Evolutionary conservation across 2,797 vertebrate genomes (phyloP).

Genomic region (Melanotaenia pygmaea): DNA sequence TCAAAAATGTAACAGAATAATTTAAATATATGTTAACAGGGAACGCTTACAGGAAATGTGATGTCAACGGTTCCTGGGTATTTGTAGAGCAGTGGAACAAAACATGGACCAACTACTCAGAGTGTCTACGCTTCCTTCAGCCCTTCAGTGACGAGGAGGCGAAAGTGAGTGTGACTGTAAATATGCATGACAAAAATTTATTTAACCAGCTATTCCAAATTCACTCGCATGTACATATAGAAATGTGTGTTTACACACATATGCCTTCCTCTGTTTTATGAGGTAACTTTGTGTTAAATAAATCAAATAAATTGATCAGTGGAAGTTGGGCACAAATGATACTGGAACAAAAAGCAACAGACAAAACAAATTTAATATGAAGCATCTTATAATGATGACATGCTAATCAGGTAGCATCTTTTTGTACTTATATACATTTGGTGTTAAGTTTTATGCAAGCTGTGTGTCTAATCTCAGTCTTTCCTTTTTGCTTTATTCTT

Average conservation of each 20-base stretch:
- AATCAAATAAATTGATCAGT: neutral
- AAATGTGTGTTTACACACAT: too few relatives aligned
- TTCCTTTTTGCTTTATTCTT: too few relatives aligned
- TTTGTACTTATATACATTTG: neutral
- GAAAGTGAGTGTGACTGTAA: constrained; percentile 77
- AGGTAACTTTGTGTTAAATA: neutral
- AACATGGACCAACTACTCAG: constrained; percentile 91
- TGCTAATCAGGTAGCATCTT: neutral
- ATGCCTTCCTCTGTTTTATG: too few relatives aligned
- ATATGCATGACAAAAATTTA: neutral
- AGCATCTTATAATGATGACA: neutral
- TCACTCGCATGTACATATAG: neutral
- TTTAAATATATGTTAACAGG: constrained; percentile 64
- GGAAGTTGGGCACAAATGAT: neutral
- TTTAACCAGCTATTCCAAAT: neutral
- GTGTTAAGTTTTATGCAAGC: neutral
- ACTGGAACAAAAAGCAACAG: neutral
- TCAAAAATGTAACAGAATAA: neutral
- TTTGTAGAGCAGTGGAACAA: constrained; percentile 85
- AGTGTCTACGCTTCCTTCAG: constrained; percentile 86
- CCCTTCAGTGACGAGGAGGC: constrained; percentile 70
- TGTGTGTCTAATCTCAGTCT: neutral
- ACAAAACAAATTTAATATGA: neutral
- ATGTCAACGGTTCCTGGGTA: constrained; percentile 87
- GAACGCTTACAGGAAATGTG: constrained; percentile 87